Percentiles rank a stretch among this genome's conserved stretches.
These are phyloP conservation scores for Myotis planiceps DNA, from an alignment of 2,797 vertebrate species.

Conservation along the genomic window DNA sequence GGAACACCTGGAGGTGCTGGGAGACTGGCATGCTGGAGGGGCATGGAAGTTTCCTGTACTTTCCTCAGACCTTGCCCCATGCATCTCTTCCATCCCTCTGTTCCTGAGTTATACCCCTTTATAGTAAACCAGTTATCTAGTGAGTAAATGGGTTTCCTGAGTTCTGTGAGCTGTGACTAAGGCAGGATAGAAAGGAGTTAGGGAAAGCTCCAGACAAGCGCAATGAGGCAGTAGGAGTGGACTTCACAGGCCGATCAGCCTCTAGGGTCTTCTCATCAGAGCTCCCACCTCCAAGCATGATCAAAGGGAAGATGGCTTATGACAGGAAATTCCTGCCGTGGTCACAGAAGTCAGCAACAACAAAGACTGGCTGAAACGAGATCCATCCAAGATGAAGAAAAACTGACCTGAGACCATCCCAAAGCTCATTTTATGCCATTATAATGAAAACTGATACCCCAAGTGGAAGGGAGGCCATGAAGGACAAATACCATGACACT, in stretches of 20 bases:
- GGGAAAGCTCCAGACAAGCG: background rate
- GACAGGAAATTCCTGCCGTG: background rate
- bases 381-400: no score
- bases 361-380: no score
- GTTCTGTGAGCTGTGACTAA: background rate
- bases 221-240: background rate
- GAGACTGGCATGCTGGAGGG: no score
- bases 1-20: background rate
- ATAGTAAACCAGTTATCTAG: no score
- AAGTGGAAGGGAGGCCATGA: background rate
- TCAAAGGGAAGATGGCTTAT: background rate
- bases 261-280: background rate
- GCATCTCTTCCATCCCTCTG: no score
- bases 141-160: background rate
- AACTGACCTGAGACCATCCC: no score
- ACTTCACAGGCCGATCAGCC: background rate
- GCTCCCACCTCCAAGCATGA: background rate
- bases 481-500: background rate
- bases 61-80: no score
- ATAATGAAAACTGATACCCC: no score
- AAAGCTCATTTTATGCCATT: no score
- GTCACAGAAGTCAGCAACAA: background rate
- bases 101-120: background rate
- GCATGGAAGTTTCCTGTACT: background rate
- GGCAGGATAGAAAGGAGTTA: background rate